These are phyloP conservation scores for Anorthoa munda DNA, from an alignment of 2,888 invertebrate genomes.

Conservation along the genomic window DNA sequence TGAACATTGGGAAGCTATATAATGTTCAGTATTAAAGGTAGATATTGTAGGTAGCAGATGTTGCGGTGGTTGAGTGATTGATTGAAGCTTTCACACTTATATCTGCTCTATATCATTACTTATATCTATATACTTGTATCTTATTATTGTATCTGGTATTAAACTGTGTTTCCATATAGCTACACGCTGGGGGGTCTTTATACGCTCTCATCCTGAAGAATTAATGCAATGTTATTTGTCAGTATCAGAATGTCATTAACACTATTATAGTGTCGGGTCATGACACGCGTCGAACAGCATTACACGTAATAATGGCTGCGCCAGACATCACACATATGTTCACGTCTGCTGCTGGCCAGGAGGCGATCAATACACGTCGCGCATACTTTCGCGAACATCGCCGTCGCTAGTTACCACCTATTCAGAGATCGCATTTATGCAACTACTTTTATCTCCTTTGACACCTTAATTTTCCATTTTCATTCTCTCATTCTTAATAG, in stretches of 20 bases:
- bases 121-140: neutral
- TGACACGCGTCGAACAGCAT: neutral
- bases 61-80: neutral
- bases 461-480: neutral
- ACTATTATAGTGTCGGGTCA: neutral
- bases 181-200: too few relatives aligned
- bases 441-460: neutral
- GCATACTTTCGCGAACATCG: conserved; percentile 18
- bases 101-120: neutral
- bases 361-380: conserved; percentile 43
- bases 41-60: neutral
- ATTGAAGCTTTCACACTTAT: neutral
- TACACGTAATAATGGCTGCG: conserved; percentile 14
- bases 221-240: neutral
- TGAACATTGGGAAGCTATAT: neutral
- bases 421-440: conserved; percentile 24
- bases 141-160: neutral
- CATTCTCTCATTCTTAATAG: neutral
- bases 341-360: conserved; percentile 23
- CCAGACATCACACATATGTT: conserved; percentile 35
- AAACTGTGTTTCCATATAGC: neutral
- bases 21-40: conserved; percentile 1
- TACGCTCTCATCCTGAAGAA: neutral
- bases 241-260: conserved; percentile 7
- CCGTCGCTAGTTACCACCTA: conserved; percentile 9